Base-by-base conservation (phyloP, 2,113 vertebrate species). In the Triplophysa tibetana region DNA sequence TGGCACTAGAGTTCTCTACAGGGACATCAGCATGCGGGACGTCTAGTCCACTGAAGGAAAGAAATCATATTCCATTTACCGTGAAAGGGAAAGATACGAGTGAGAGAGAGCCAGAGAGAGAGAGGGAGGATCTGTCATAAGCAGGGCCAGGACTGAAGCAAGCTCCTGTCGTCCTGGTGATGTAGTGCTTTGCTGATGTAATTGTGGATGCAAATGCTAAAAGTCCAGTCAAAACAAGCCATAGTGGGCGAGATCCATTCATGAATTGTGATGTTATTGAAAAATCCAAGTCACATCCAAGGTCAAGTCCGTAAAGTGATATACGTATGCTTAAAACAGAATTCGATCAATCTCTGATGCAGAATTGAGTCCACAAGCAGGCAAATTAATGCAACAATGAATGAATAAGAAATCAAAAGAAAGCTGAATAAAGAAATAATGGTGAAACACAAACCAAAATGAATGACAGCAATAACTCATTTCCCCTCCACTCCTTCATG, bases 21-120 rank as follows among this genome's bases (percentile, higher is more conserved):
- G 93, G 92, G 88, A 85, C 87, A 94, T 94, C 94, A 92, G 92
- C 94, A 94, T 86, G 93, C 93, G 94, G 91, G 92, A 94, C 91
- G 91, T 95, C 88, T 95, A 93, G 93, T 92, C 94, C 93, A 95
- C 97, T 97, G 90, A 94, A 91, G 89, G 89, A 94, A 83, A 96
- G 94, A 95, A 85, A 94, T 81, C 79, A 96, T 84, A 95, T 33
- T 86, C 89, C 23, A 88, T 95, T 96, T 94, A 95, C 89, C 87
- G 75, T 83, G 74, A 82, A 86, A 78, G 80, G 74, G 24, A 83
- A 61, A 89, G 68, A 73, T 77, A 63, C 13, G 3, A 2, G 54
- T 75, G 52, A 66, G 52, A 45, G 50, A 60, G 38, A 21, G 67
- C 41, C 33, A 66, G 33, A 58, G 26, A 41, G 54, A 45, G 43